Percentiles rank a stretch among this genome's conserved stretches.
Evolutionary conservation across 2,888 invertebrate genomes (phyloP).

Genomic region (Cetonia aurata): DNA sequence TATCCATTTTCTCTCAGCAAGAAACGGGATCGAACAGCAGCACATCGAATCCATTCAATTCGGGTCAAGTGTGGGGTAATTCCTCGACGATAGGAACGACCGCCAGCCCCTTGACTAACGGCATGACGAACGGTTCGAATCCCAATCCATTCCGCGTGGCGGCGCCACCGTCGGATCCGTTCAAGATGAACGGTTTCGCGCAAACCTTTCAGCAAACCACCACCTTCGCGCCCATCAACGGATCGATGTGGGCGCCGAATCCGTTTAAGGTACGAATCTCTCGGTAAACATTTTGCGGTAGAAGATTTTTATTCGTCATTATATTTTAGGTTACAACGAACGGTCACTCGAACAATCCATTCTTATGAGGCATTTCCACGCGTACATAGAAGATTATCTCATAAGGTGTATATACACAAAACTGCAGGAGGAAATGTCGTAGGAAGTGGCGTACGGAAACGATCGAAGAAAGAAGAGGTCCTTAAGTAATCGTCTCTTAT

Average conservation of each 20-base stretch:
- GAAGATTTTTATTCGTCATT: slow-evolving; percentile 23
- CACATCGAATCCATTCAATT: slow-evolving; percentile 54
- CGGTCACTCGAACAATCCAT: slow-evolving; percentile 72
- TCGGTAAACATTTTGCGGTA: slow-evolving; percentile 14
- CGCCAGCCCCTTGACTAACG: slow-evolving; percentile 38
- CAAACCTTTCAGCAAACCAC: slow-evolving; percentile 56
- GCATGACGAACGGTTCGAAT: slow-evolving; percentile 48
- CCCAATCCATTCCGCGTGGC: slow-evolving; percentile 58
- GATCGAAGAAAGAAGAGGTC: slow-evolving; percentile 7
- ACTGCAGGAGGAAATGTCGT: slow-evolving; percentile 1
- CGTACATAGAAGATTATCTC: slow-evolving; percentile 20
- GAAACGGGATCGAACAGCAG: slow-evolving; percentile 43
- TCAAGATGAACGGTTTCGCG: slow-evolving; percentile 55
- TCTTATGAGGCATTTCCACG: slow-evolving; percentile 66
- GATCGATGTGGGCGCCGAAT: slow-evolving; percentile 61
- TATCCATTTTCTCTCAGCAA: slow-evolving; percentile 57
- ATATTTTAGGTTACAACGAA: slow-evolving; percentile 63
- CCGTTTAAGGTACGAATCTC: slow-evolving; percentile 60
- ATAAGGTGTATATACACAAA: neutral
- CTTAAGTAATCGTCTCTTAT: slow-evolving; percentile 17
- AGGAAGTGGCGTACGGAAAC: slow-evolving; percentile 18
- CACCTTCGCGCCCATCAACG: slow-evolving; percentile 56
- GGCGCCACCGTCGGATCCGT: slow-evolving; percentile 45
- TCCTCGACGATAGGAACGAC: slow-evolving; percentile 45
- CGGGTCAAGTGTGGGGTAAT: slow-evolving; percentile 43